A percentile compares a stretch with the other conserved stretches of the same genome.
phyloP scores from a whole-genome alignment of 1,140 invertebrate species.

The Trissolcus basalis region DNA sequence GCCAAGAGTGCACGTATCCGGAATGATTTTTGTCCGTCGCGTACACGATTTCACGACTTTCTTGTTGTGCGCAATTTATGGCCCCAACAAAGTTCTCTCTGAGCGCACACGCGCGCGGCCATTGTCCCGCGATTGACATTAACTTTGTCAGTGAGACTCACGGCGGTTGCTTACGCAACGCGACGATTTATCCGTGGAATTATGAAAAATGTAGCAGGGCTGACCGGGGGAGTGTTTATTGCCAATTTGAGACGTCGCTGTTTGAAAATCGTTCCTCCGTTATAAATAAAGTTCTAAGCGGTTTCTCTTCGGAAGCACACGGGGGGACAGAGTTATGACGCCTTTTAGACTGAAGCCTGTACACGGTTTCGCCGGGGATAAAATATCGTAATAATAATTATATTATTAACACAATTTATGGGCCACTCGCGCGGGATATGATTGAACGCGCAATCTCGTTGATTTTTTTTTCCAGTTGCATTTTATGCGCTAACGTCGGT shows the following conservation, averaged over 20 bases:
- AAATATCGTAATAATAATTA: conserved; percentile 48
- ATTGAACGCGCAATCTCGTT: conserved; percentile 35
- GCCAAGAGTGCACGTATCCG: no score
- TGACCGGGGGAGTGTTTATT: no score
- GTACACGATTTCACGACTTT: neutral
- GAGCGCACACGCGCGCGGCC: neutral
- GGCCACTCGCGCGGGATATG: conserved; percentile 24
- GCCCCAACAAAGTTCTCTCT: neutral
- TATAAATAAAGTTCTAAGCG: neutral
- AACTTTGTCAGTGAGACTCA: neutral
- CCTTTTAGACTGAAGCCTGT: conserved; percentile 28
- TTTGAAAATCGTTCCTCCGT: no score
- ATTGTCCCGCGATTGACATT: no score
- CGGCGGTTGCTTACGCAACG: neutral
- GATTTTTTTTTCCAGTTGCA: conserved; percentile 23
- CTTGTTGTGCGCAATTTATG: neutral
- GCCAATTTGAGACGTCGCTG: no score
- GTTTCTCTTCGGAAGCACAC: neutral
- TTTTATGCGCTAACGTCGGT: conserved; percentile 4
- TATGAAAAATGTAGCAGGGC: neutral
- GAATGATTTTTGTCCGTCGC: neutral
- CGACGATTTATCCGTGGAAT: neutral
- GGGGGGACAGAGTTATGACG: conserved; percentile 29
- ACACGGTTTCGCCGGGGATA: conserved; percentile 34
- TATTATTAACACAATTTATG: conserved; percentile 47